Conservation (phyloP, 2,888 invertebrate species). For the Xylophagus ater region DNA sequence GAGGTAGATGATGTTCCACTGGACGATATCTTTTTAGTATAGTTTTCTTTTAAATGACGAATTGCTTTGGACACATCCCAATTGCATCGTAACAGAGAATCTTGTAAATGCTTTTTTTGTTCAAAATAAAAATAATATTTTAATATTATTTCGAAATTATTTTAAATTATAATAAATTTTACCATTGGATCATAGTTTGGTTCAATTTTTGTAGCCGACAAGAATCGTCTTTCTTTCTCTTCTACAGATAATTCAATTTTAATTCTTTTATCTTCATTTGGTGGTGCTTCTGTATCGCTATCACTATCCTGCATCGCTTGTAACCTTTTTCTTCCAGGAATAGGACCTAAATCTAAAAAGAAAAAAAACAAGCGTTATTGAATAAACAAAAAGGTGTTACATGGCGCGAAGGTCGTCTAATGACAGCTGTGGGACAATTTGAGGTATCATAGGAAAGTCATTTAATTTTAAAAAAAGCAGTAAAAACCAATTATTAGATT, state of each 20-base stretch:
- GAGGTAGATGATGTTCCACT: background rate
- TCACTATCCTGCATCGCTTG: conserved; percentile 36
- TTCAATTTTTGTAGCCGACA: conserved; percentile 32
- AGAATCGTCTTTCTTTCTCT: conserved; percentile 35
- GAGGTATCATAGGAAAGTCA: too few relatives aligned
- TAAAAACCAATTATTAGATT: too few relatives aligned
- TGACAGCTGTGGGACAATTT: too few relatives aligned
- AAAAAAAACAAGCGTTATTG: too few relatives aligned
- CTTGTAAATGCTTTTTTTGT: conserved; percentile 41
- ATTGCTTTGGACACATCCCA: conserved; percentile 38
- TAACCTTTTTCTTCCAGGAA: conserved; percentile 37
- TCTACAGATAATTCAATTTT: conserved; percentile 30
- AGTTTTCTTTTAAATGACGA: conserved; percentile 29
- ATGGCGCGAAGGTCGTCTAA: too few relatives aligned
- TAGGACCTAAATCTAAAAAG: conserved; percentile 5
- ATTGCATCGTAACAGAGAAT: conserved; percentile 34
- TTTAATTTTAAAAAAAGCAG: too few relatives aligned
- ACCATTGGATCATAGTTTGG: conserved; percentile 37
- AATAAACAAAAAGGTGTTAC: too few relatives aligned
- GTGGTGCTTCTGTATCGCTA: conserved; percentile 31
- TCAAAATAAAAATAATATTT: background rate
- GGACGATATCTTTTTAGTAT: conserved; percentile 9
- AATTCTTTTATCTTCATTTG: conserved; percentile 23
- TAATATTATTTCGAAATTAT: background rate
- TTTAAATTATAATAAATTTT: conserved; percentile 14